Conservation (phyloP, 2,797 vertebrate genomes). For the Tenualosa ilisha region DNA sequence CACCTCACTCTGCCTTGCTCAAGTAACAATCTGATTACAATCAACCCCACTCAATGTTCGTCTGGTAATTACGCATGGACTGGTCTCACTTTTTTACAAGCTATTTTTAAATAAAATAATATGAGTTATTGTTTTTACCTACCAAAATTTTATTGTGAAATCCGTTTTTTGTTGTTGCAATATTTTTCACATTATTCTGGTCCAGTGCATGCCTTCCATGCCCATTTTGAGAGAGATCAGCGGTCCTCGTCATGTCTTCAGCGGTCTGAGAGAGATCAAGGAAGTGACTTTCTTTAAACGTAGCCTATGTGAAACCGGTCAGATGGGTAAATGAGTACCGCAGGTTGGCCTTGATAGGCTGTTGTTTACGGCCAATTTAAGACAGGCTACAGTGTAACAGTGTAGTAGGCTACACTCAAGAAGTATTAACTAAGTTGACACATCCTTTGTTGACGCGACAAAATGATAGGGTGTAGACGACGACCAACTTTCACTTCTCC, state of each 20-base stretch:
- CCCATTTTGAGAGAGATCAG: slow-evolving; percentile 41
- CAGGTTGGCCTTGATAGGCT: neutral
- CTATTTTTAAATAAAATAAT: neutral
- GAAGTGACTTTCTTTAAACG: slow-evolving; percentile 32
- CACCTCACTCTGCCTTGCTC: no score
- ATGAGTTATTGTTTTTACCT: neutral
- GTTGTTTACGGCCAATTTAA: neutral
- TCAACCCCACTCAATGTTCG: no score
- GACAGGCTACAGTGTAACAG: neutral
- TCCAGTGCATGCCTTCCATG: slow-evolving; percentile 42
- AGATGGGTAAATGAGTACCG: slow-evolving; percentile 25
- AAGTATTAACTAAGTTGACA: slow-evolving; percentile 2
- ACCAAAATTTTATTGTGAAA: slow-evolving; percentile 30
- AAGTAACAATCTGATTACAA: no score
- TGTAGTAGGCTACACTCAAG: neutral
- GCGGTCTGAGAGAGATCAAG: slow-evolving; percentile 29
- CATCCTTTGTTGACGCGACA: neutral
- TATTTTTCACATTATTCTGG: slow-evolving; percentile 50
- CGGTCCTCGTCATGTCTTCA: slow-evolving; percentile 60
- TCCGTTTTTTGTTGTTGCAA: slow-evolving; percentile 50
- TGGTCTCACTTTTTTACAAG: neutral
- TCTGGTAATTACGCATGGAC: no score
- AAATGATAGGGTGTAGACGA: neutral
- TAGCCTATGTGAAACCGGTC: slow-evolving; percentile 39
- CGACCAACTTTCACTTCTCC: slow-evolving; percentile 6